Conservation (phyloP, 2,888 invertebrate species). For the Barypeithes pellucidus region DNA sequence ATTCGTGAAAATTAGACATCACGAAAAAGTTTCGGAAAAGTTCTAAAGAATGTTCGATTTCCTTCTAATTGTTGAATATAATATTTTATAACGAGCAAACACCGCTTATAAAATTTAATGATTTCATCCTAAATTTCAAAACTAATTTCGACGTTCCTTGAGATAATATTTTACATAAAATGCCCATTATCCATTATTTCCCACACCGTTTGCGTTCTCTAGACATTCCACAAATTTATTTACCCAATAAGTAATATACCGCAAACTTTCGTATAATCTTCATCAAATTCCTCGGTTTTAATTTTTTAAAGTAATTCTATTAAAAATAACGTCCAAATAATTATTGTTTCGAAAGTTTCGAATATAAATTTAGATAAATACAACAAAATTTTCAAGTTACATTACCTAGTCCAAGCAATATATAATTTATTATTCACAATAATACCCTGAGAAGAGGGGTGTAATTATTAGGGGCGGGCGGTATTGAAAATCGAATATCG, state of each 20-base stretch:
- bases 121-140: conserved; percentile 50
- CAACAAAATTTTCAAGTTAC: background rate
- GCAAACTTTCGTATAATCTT: conserved; percentile 37
- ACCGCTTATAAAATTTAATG: conserved; percentile 35
- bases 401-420: background rate
- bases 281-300: conserved; percentile 16
- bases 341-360: background rate
- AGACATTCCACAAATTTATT: conserved; percentile 52
- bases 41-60: conserved; percentile 27
- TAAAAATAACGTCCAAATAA: conserved; percentile 6
- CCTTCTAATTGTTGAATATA: conserved; percentile 17
- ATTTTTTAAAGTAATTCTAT: conserved; percentile 1
- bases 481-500: too few relatives aligned
- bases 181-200: conserved; percentile 52
- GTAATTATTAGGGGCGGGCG: too few relatives aligned
- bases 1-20: conserved; percentile 15
- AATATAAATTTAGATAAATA: background rate
- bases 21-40: conserved; percentile 22
- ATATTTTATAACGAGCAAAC: conserved; percentile 33
- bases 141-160: conserved; percentile 50
- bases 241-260: conserved; percentile 49
- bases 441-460: too few relatives aligned
- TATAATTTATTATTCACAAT: too few relatives aligned
- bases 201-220: conserved; percentile 47
- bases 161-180: conserved; percentile 53